Evolutionary conservation across 2,113 vertebrate genomes (phyloP).

Genomic region (Pelodiscus sinensis): DNA sequence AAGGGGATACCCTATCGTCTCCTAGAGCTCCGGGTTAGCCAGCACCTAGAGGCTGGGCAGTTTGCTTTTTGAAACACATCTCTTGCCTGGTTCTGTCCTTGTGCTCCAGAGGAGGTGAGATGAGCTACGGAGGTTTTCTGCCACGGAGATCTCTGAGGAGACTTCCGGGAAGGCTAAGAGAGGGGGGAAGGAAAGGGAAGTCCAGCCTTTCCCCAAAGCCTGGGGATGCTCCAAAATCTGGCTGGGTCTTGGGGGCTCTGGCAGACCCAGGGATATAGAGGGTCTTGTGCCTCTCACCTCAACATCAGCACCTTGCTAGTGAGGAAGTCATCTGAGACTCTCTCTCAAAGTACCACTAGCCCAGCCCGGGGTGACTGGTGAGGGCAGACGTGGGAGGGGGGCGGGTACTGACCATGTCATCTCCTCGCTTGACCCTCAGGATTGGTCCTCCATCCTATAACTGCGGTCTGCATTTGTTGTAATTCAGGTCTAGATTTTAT

Average conservation of each 20-base stretch:
- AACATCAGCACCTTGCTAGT: neutral
- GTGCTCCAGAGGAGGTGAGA: neutral
- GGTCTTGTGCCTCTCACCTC: neutral
- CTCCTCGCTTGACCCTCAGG: no score
- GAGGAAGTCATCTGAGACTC: neutral
- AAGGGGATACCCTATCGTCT: neutral
- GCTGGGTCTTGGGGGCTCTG: neutral
- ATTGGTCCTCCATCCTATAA: no score
- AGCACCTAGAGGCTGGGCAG: neutral
- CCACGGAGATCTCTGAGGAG: neutral
- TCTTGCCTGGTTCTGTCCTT: neutral
- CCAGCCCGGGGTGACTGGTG: no score
- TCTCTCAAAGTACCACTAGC: neutral
- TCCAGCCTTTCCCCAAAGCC: neutral
- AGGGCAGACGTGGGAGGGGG: no score
- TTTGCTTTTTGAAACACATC: neutral
- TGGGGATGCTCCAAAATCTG: neutral
- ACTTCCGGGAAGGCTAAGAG: neutral
- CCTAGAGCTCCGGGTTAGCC: neutral
- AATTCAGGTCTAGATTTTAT: no score
- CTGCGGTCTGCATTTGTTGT: no score
- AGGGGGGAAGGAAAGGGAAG: neutral
- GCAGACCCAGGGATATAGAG: neutral
- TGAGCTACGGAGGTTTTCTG: neutral
- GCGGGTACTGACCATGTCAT: no score